A percentile compares a stretch with the other conserved stretches of the same genome.
These are phyloP conservation scores for Diglossa cyanea DNA, from an alignment of 2,797 vertebrate genomes.

Conservation along the genomic window DNA sequence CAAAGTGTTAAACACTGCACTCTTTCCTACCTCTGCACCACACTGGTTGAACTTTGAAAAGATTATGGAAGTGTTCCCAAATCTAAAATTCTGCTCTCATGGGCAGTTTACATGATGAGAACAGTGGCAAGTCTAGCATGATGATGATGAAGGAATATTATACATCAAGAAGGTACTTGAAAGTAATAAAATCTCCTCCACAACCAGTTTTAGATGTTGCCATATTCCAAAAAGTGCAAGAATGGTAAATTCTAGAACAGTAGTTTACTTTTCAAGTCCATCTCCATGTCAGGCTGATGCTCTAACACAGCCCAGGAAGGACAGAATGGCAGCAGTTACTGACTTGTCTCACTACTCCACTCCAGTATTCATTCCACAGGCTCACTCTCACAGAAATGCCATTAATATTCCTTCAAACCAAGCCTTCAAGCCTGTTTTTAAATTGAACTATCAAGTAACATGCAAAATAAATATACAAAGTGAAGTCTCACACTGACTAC, in stretches of 20 bases:
- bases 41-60: not conserved
- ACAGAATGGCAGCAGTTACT: not conserved
- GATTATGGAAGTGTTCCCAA: not conserved
- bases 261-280: not conserved
- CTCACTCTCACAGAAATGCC: not conserved
- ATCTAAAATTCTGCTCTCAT: not conserved
- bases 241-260: not conserved
- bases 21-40: not conserved
- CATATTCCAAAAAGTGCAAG: not conserved
- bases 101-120: not conserved
- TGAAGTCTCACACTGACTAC: not conserved
- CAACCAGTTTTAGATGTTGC: not conserved
- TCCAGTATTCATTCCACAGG: not conserved
- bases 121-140: not conserved
- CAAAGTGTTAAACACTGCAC: not conserved
- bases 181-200: not conserved
- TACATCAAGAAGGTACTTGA: not conserved
- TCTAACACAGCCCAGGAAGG: not conserved
- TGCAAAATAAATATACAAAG: not conserved
- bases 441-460: not conserved
- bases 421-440: not conserved
- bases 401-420: not conserved
- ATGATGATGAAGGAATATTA: not conserved
- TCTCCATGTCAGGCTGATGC: not conserved
- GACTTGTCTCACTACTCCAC: not conserved